Percentiles rank a stretch among this genome's conserved stretches.
Evolutionary conservation across 2,888 invertebrate genomes (phyloP).

Genomic region (Oxytorus armatus): DNA sequence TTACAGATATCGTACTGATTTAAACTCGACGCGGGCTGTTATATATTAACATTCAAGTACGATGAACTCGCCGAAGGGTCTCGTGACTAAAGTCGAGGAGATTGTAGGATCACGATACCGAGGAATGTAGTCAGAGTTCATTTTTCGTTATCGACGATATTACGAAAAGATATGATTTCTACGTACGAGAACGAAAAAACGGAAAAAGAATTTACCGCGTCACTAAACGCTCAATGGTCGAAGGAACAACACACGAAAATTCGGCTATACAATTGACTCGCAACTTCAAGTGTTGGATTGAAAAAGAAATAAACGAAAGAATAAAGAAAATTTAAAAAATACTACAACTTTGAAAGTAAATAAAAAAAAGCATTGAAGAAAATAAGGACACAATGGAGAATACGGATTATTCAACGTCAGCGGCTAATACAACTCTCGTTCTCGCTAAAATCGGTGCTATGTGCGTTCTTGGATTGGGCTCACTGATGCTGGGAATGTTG

Average conservation of each 20-base stretch:
- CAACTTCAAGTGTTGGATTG: background rate
- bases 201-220: background rate
- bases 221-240: background rate
- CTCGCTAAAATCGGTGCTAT: constrained; percentile 87
- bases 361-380: background rate
- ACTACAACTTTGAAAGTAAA: background rate
- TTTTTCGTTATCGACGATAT: constrained; percentile 27
- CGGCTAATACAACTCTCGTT: constrained; percentile 79
- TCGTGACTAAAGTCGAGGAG: constrained; percentile 36
- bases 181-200: background rate
- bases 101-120: background rate
- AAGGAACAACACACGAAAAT: constrained; percentile 2
- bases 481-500: constrained; percentile 87
- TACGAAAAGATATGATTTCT: background rate
- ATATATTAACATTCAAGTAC: constrained; percentile 25
- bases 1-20: background rate
- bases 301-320: background rate
- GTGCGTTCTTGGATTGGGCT: constrained; percentile 86
- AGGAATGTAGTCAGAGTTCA: background rate
- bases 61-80: constrained; percentile 36
- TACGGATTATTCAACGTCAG: constrained; percentile 43
- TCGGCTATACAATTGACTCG: background rate
- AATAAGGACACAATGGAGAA: constrained; percentile 67
- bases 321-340: background rate
- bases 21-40: constrained; percentile 10